These are phyloP conservation scores for Drosophila lini DNA, from an alignment of 1,140 invertebrate species.

Conservation along the genomic window DNA sequence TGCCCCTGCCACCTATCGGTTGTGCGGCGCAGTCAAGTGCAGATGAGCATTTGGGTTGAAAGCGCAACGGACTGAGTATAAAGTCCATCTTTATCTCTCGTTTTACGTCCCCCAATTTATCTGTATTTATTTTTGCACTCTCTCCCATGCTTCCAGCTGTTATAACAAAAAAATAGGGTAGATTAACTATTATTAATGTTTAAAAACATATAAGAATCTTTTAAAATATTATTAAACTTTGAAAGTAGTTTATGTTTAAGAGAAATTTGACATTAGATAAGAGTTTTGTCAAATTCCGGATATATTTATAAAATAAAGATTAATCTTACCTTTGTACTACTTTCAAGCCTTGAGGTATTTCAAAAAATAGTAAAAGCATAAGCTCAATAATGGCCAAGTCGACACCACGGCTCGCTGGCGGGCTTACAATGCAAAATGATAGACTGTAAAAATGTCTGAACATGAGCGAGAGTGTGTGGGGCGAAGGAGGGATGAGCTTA, in stretches of 20 bases:
- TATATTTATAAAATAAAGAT: not conserved
- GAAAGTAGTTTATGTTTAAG: not conserved
- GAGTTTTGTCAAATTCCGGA: not conserved
- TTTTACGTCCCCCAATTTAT: not conserved
- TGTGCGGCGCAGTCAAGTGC: constrained; percentile 63
- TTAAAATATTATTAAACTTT: not conserved
- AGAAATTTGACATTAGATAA: not conserved
- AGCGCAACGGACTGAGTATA: constrained; percentile 44
- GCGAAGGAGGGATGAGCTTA: constrained; percentile 18
- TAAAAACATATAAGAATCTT: not conserved
- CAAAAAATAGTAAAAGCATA: constrained; percentile 1
- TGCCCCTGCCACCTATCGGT: not conserved
- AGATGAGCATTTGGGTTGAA: constrained; percentile 77
- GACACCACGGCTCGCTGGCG: constrained; percentile 2
- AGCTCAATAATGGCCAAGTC: not conserved
- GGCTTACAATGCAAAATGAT: constrained; percentile 23
- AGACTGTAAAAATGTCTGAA: constrained; percentile 27
- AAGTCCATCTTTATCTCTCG: constrained; percentile 28
- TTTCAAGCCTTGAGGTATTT: not conserved
- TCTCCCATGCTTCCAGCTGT: not conserved
- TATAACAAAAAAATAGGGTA: not conserved
- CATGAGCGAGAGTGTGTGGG: not conserved
- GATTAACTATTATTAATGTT: not conserved
- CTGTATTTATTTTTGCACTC: constrained; percentile 1
- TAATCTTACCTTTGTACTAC: not conserved